Base-by-base conservation (phyloP, 2,888 invertebrate species). In the Tenodera sinensis region DNA sequence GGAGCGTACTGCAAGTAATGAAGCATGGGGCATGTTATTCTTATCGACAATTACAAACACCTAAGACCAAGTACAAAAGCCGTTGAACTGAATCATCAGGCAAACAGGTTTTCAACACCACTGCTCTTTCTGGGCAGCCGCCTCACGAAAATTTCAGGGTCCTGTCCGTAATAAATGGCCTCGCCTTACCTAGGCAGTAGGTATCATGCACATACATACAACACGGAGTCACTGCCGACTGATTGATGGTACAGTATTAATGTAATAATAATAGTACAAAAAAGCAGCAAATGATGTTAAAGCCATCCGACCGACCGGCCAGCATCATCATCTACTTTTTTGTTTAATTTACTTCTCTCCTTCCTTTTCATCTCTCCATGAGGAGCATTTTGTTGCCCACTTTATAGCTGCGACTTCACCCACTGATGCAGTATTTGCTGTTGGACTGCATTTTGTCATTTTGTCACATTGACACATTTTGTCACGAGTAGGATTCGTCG, bases 161-260 rank as follows among this genome's bases (percentile, higher is more conserved):
- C 54, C 54, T 71, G 20, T 71, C 8, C 54, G 20, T 71, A 71
- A 71, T 71, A 71, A 71, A 71, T 71, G 54, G 54, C 54, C 54
- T 71, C 54, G 54, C 54, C 54, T 71, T 71, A 71, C 54, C 54
- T 71, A 71, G 25, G 54, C 54, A 20, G 54, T 71, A 71, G 20
- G n/a, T n/a, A n/a, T n/a, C n/a, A n/a, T n/a, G n/a, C 54, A 71
- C 20, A 20, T 20, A 71, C 54, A 71, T 71, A 71, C 54, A 71
- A 71, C 15, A 15, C 20, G 25, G 20, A 71, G 54, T 71, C 54
- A 15, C 54, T 71, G 54, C 54, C 15, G 84, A 27, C 85, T 85
- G 85, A 85, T 28, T 47, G 85, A 85, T 85, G 85, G 85, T 85
- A 42, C 14, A 47, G 85, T 85, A 85, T 85, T 85, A 47, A 85